Evolutionary conservation across 1,140 invertebrate species (phyloP).

Genomic region (Zaprionus lachaisei): DNA sequence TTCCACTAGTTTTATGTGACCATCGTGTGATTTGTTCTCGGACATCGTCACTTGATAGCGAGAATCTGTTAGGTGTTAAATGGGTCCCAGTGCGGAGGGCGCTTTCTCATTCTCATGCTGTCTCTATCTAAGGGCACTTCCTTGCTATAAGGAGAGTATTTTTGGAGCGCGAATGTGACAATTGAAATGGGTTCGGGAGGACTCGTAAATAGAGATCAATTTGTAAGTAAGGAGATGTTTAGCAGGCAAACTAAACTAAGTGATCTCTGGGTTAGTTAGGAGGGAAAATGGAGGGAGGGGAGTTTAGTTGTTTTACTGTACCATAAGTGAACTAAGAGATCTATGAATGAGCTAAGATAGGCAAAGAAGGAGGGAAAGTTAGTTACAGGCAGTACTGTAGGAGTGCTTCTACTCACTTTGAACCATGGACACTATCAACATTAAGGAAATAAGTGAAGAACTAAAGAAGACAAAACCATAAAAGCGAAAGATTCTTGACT

Average conservation of each 20-base stretch:
- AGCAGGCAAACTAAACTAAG: neutral
- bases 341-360: too few relatives aligned
- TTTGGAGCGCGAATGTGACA: slow-evolving; percentile 26
- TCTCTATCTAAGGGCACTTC: slow-evolving; percentile 1
- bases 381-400: too few relatives aligned
- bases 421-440: too few relatives aligned
- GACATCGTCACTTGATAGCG: slow-evolving; percentile 54
- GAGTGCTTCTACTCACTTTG: too few relatives aligned
- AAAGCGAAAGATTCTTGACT: neutral
- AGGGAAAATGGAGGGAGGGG: neutral
- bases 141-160: neutral
- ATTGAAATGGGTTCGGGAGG: slow-evolving; percentile 54
- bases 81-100: slow-evolving; percentile 22
- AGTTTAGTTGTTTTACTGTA: neutral
- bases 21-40: slow-evolving; percentile 65
- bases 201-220: neutral
- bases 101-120: neutral
- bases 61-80: slow-evolving; percentile 81
- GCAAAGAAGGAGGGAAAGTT: too few relatives aligned
- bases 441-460: neutral
- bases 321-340: too few relatives aligned
- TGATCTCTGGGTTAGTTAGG: neutral
- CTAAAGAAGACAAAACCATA: neutral
- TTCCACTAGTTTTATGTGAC: slow-evolving; percentile 46
- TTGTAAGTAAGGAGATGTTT: neutral